Base-by-base conservation (phyloP, 1,140 invertebrate species). In the Bombus confusus region DNA sequence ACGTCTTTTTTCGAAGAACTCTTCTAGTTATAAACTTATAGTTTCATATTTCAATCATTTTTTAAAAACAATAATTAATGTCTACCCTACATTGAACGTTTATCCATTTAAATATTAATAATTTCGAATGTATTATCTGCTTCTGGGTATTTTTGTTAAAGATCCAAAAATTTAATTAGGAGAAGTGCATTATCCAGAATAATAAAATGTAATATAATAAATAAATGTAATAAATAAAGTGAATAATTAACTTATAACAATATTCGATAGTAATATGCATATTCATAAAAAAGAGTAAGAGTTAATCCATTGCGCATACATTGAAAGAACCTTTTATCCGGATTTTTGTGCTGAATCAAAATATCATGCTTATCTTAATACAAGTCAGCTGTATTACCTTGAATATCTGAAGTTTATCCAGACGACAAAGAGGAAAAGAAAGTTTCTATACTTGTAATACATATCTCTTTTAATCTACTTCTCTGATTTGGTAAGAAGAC, bases 391-490 rank as follows among this genome's bases (percentile, higher is more conserved):
- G 4, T 39, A 34, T 64, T 74, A 15, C 15, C n/a, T 41, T 22
- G 28, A 5, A 66, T 37, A 66, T 37, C 12, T 34, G 34, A 34
- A 41, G 3, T 75, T 10, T 34, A 39, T 64, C 18, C n/a, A 62
- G 13, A 37, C 12, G 41, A 31, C 22, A 47, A 62, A 71, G 31
- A 41, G 22, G 5, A 39, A 69, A 83, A 74, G 34, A 66, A 80
- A 41, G 52, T 18, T 41, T 4, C 34, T 59, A 22, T 28, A 31
- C 5, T 62, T n/a, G 22, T 22, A 31, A 52, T 22, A 39, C 12
- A 3, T 39, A 68, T 57, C 37, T 37, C n/a, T 34, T 68, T 64
- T 79, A 86, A 82, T 82, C 41, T 66, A 1, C 52, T 57, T 9
- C 25, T 25, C 1, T 9, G 28, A 57, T 75, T 66, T 72, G 22